Evolutionary conservation across 2,113 vertebrate genomes (phyloP).

Genomic region (Pagrus major): DNA sequence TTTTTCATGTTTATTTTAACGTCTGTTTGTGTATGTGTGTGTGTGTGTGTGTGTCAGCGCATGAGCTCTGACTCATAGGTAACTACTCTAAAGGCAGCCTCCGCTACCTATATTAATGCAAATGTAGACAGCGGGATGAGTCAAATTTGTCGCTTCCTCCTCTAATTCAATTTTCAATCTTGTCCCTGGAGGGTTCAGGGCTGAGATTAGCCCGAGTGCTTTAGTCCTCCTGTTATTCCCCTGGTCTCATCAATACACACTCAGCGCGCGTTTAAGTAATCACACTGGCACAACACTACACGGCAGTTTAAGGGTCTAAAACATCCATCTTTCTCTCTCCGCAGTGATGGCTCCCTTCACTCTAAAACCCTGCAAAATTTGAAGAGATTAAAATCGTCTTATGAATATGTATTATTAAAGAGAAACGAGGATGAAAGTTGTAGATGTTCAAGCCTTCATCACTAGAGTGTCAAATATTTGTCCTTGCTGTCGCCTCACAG

Average conservation of each 20-base stretch:
- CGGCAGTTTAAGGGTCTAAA: conserved; percentile 28
- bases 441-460: conserved; percentile 31
- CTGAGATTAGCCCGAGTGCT: conserved; percentile 51
- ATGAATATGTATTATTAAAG: conserved; percentile 64
- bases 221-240: conserved; percentile 34
- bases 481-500: conserved; percentile 50
- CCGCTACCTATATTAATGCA: conserved; percentile 55
- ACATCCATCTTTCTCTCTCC: conserved; percentile 44
- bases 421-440: conserved; percentile 36
- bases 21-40: background rate
- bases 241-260: conserved; percentile 60
- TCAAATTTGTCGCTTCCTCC: conserved; percentile 62
- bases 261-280: conserved; percentile 43
- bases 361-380: background rate
- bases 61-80: conserved; percentile 57
- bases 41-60: background rate
- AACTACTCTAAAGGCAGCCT: conserved; percentile 50
- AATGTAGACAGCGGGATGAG: conserved; percentile 57
- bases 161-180: conserved; percentile 70
- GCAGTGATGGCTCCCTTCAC: conserved; percentile 22
- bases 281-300: conserved; percentile 13
- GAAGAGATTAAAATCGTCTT: conserved; percentile 45
- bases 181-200: conserved; percentile 41
- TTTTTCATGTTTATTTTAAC: conserved; percentile 21
- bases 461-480: conserved; percentile 65